Percentiles rank a stretch among this genome's conserved stretches.
Evolutionary conservation across 2,888 invertebrate species (phyloP).

Genomic region (Dasysyrphus tricinctus): DNA sequence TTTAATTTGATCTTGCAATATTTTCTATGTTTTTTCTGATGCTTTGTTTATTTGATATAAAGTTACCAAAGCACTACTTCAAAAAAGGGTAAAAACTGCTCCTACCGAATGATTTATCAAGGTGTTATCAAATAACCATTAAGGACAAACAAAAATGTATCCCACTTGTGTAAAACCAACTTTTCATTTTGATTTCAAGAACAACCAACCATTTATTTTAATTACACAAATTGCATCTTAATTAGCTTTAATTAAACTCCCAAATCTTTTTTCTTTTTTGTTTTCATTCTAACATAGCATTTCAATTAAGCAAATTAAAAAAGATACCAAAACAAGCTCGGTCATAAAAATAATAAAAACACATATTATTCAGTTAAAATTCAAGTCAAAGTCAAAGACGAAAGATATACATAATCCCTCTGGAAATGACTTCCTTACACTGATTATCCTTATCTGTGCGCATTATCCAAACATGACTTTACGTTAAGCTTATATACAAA

Average conservation of each 20-base stretch:
- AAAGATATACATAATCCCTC: slow-evolving; percentile 28
- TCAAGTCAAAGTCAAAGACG: background rate
- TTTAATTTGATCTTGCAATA: too few relatives aligned
- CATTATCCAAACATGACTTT: slow-evolving; percentile 68
- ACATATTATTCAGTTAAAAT: background rate
- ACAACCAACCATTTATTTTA: slow-evolving; percentile 24
- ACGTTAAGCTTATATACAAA: slow-evolving; percentile 43
- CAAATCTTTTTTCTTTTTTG: slow-evolving; percentile 17
- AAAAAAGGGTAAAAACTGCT: too few relatives aligned
- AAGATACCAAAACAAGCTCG: background rate
- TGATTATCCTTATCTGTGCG: slow-evolving; percentile 63
- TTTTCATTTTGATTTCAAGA: background rate
- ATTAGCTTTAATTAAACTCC: slow-evolving; percentile 51
- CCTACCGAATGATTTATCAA: too few relatives aligned
- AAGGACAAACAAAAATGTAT: too few relatives aligned
- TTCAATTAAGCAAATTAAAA: slow-evolving; percentile 67
- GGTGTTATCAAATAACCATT: too few relatives aligned
- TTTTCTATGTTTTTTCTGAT: too few relatives aligned
- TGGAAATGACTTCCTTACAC: slow-evolving; percentile 49
- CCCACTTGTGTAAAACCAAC: too few relatives aligned
- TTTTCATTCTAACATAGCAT: slow-evolving; percentile 35
- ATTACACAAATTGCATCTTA: slow-evolving; percentile 36
- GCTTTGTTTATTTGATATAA: too few relatives aligned
- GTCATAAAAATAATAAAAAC: background rate
- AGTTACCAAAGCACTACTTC: too few relatives aligned